Evolutionary conservation across 2,797 vertebrate species (phyloP).

Genomic region (Spondyliosoma cantharus): DNA sequence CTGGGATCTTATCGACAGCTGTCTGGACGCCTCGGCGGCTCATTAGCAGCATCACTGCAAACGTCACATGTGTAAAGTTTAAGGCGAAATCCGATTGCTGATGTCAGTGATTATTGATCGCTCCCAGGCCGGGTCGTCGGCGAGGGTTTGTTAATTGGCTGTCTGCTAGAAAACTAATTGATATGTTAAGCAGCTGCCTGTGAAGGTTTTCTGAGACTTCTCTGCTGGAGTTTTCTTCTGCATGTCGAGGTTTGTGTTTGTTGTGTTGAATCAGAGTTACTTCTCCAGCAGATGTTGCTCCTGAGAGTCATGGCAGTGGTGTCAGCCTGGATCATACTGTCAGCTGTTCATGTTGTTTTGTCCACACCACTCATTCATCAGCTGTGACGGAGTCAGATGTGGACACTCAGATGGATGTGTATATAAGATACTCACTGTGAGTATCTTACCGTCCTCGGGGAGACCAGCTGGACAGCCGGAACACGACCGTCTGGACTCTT

Average conservation of each 20-base stretch:
- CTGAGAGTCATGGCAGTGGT: too few species aligned
- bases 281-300: neutral
- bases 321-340: neutral
- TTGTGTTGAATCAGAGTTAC: too few species aligned
- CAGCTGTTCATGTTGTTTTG: neutral
- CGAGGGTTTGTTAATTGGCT: neutral
- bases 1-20: slow-evolving; percentile 4
- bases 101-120: neutral
- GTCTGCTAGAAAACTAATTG: neutral
- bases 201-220: neutral
- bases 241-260: too few species aligned
- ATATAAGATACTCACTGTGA: neutral
- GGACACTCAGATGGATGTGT: neutral
- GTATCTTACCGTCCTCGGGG: slow-evolving; percentile 7
- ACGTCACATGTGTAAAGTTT: neutral
- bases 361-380: neutral
- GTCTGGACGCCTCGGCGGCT: neutral
- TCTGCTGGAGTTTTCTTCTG: neutral
- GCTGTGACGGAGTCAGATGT: neutral
- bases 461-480: slow-evolving; percentile 75
- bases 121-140: neutral
- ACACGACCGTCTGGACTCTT: slow-evolving; percentile 41
- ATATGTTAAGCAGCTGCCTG: neutral
- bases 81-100: slow-evolving; percentile 5
- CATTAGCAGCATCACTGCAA: neutral